Base-by-base conservation (phyloP, 2,888 invertebrate genomes). In the Pantelozetes paolii region DNA sequence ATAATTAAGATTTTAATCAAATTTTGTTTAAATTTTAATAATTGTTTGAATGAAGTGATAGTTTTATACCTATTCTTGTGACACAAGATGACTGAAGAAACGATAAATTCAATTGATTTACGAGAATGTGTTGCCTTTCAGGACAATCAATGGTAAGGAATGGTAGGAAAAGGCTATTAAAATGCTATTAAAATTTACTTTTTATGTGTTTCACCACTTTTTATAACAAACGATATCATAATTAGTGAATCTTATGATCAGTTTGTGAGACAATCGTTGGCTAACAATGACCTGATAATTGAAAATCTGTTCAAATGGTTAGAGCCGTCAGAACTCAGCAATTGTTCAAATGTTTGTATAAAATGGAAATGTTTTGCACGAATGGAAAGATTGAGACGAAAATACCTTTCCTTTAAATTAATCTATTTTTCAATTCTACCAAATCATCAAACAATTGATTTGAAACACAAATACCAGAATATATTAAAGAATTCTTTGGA, bases 281-380 rank as follows among this genome's bases (percentile, higher is more conserved):
- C 36, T 30, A 64, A 64, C 36, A 64, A 64, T 64, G 64, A 64
- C 64, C 36, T 64, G 20, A 64, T 64, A 36, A 64, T 64, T 11
- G 64, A 32, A 2, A 64, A 64, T 36, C 18, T 64, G 8, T 64
- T 64, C 36, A 64, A 36, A 36, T 64, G 64, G 64, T 64, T 64
- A 36, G 36, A 64, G n/a, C 64, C 64, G 20, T 64, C 64, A 30
- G 36, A 64, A 36, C 18, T 64, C 20, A 36, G 32, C 8, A 64
- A 64, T 6, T 64, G 64, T 20, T 13, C 32, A 6, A n/a, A n/a
- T n/a, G 64, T 64, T 6, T 64, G 64, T 36, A 11, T 36, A n/a
- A 64, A 64, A 64, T 64, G 64, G 64, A 20, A 13, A 36, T 2
- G 2, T 36, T 64, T 36, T 9, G 36, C 36, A 3, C 64, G 36